Percentiles rank a stretch among this genome's conserved stretches.
phyloP scores from a whole-genome alignment of 2,888 invertebrate genomes.

The Sipha maydis region DNA sequence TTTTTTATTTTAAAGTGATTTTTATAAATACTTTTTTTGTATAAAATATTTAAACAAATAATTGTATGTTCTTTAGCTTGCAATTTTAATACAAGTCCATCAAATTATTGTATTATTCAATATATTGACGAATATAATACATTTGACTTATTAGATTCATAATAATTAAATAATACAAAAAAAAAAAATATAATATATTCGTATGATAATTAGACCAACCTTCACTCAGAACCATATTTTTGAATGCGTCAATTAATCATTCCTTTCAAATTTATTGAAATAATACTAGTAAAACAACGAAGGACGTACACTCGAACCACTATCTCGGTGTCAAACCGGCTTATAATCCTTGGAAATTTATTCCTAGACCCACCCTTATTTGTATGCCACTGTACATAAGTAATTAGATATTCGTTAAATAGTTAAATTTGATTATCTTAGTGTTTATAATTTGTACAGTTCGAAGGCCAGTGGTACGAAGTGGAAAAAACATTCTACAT shows the following conservation, averaged over 20 bases:
- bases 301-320: not conserved
- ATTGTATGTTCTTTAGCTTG: too few species aligned
- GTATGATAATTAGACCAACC: not conserved
- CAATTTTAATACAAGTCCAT: too few species aligned
- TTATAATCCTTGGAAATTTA: not conserved
- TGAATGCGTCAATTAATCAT: not conserved
- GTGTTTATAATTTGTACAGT: conserved; percentile 68
- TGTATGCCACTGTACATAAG: too few species aligned
- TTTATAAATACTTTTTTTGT: too few species aligned
- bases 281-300: not conserved
- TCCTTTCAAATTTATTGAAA: not conserved
- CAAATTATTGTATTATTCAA: too few species aligned
- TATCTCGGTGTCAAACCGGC: too few species aligned
- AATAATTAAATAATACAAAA: conserved; percentile 8
- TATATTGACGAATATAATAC: too few species aligned
- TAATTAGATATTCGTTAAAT: too few species aligned
- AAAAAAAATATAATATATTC: not conserved
- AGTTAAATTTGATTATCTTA: too few species aligned
- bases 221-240: not conserved
- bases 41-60: too few species aligned
- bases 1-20: too few species aligned
- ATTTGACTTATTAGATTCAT: too few species aligned
- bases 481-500: conserved; percentile 81
- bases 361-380: conserved; percentile 63
- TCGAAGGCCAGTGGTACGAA: conserved; percentile 79